These are phyloP conservation scores for Crotalus viridis DNA, from an alignment of 2,113 vertebrate species.

Conservation along the genomic window DNA sequence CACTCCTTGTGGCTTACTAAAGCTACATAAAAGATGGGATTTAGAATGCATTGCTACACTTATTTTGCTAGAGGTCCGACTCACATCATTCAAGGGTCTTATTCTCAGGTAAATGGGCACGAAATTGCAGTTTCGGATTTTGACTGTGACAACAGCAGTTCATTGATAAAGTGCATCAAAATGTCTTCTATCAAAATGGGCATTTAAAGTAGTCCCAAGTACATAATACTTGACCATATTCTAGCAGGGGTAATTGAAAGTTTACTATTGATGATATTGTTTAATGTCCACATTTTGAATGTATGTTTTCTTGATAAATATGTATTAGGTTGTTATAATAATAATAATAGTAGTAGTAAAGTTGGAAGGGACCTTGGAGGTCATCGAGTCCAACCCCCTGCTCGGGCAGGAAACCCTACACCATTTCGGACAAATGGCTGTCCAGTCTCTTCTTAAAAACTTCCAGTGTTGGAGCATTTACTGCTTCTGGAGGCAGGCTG, in stretches of 20 bases:
- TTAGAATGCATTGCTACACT: neutral
- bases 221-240: neutral
- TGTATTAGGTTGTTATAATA: neutral
- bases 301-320: neutral
- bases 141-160: neutral
- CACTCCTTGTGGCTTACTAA: neutral
- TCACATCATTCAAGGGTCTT: neutral
- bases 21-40: neutral
- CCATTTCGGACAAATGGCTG: no score
- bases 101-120: neutral
- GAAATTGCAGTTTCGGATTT: neutral
- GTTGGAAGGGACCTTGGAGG: no score
- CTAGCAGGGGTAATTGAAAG: neutral
- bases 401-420: no score
- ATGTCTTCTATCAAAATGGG: neutral
- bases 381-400: no score
- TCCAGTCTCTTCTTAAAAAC: no score
- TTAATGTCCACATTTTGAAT: neutral
- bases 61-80: neutral
- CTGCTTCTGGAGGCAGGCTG: no score
- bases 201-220: neutral
- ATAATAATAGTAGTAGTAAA: no score
- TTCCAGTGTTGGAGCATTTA: no score
- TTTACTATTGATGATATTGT: neutral
- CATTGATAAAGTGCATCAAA: neutral